Conservation (phyloP, 2,888 invertebrate species). For the Thyatira batis region DNA sequence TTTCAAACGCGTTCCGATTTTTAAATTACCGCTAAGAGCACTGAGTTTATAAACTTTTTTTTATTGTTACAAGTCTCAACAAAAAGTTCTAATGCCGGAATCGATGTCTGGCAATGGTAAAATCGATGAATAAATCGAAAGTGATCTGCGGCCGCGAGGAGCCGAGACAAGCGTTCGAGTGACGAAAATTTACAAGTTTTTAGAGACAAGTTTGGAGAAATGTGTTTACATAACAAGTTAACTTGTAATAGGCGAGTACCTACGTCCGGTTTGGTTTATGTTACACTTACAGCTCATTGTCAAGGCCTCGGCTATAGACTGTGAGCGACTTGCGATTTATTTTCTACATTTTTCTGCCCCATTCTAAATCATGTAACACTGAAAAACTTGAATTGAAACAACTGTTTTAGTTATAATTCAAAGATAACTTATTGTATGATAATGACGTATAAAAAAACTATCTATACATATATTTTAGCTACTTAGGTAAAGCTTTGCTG, state of each 20-base stretch:
- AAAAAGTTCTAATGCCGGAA: neutral
- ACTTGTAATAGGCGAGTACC: conserved; percentile 29
- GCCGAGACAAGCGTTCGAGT: conserved; percentile 55
- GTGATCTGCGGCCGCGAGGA: conserved; percentile 45
- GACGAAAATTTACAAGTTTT: conserved; percentile 54
- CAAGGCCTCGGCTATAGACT: neutral
- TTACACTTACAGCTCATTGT: neutral
- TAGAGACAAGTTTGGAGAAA: conserved; percentile 62
- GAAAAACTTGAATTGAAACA: too few relatives aligned
- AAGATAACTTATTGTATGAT: too few relatives aligned
- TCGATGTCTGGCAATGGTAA: neutral
- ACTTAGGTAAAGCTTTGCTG: too few relatives aligned
- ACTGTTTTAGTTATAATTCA: too few relatives aligned
- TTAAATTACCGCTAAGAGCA: neutral
- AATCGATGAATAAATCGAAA: conserved; percentile 47
- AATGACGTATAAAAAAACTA: too few relatives aligned
- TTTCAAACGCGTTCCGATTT: neutral
- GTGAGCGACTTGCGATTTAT: neutral
- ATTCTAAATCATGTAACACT: too few relatives aligned
- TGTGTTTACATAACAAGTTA: conserved; percentile 64
- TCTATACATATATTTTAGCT: too few relatives aligned
- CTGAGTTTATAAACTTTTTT: neutral
- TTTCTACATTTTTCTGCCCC: neutral
- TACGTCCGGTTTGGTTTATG: conserved; percentile 10
- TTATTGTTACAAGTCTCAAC: neutral